Percentiles rank a stretch among this genome's conserved stretches.
These are phyloP conservation scores for Theonella swinhoei DNA, from an alignment of 37 sponge, comb jelly and placozoan genomes.

Conservation along the genomic window DNA sequence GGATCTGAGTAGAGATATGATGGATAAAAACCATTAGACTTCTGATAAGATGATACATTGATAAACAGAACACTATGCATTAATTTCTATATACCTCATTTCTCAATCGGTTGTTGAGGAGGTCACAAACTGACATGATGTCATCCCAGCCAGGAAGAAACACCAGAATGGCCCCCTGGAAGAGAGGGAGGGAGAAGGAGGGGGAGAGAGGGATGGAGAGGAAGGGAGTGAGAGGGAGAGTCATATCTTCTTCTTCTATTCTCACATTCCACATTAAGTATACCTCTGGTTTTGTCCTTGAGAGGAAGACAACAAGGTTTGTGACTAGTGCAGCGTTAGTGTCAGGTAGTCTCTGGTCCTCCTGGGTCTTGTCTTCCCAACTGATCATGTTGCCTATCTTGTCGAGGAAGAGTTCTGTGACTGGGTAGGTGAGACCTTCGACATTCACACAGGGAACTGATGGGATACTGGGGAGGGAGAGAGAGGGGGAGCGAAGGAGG, in stretches of 20 bases:
- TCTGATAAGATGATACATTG: no score
- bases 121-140: conserved; percentile 41
- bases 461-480: neutral
- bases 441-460: conserved; percentile 34
- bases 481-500: neutral
- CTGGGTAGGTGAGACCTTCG: conserved; percentile 43
- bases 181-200: neutral
- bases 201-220: neutral
- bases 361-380: neutral
- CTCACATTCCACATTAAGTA: neutral
- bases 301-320: neutral
- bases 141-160: conserved; percentile 64
- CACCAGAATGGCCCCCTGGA: conserved; percentile 61
- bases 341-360: neutral
- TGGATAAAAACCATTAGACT: no score
- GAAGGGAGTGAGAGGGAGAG: neutral
- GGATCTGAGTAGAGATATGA: conserved; percentile 9
- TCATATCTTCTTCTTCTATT: neutral
- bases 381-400: conserved; percentile 16
- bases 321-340: neutral
- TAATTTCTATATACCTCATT: conserved; percentile 16
- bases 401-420: conserved; percentile 39
- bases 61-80: no score
- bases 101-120: conserved; percentile 9
- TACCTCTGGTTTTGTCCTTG: no score